phyloP scores from a whole-genome alignment of 1,140 invertebrate species.

The Drosophila pseudoananassae region DNA sequence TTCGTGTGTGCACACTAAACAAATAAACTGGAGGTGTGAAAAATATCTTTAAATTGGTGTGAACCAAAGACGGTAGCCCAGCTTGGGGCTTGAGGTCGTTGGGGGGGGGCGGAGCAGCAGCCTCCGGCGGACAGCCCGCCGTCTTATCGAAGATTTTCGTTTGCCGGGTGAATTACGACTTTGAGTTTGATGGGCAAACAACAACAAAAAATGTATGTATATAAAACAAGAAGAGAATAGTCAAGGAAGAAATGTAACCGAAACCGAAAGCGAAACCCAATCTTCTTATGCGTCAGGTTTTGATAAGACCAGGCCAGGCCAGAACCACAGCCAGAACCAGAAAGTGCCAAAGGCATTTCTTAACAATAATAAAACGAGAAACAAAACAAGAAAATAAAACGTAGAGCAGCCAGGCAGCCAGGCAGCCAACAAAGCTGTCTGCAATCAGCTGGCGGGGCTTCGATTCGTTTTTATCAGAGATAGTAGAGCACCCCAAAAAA shows the following conservation, averaged over 20 bases:
- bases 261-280: slow-evolving; percentile 37
- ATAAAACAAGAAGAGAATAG: too few species aligned
- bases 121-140: slow-evolving; percentile 18
- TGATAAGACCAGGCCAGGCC: slow-evolving; percentile 35
- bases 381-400: slow-evolving; percentile 31
- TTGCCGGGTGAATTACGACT: slow-evolving; percentile 47
- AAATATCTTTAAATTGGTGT: slow-evolving; percentile 42
- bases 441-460: slow-evolving; percentile 53
- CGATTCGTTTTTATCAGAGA: slow-evolving; percentile 56
- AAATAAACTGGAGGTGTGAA: slow-evolving; percentile 51
- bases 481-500: slow-evolving; percentile 21
- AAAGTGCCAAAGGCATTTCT: slow-evolving; percentile 38
- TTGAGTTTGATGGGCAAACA: slow-evolving; percentile 42
- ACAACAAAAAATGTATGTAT: neutral
- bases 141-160: slow-evolving; percentile 36
- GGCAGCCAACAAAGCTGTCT: slow-evolving; percentile 37
- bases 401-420: neutral
- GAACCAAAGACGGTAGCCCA: slow-evolving; percentile 21
- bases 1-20: slow-evolving; percentile 25
- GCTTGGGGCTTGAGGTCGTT: neutral
- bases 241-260: slow-evolving; percentile 1
- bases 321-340: slow-evolving; percentile 4
- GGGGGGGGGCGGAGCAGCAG: slow-evolving; percentile 1
- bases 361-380: slow-evolving; percentile 44
- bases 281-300: slow-evolving; percentile 55